These are phyloP conservation scores for Vulpes ferrilata DNA, from an alignment of 2,113 vertebrate species.

Conservation along the genomic window DNA sequence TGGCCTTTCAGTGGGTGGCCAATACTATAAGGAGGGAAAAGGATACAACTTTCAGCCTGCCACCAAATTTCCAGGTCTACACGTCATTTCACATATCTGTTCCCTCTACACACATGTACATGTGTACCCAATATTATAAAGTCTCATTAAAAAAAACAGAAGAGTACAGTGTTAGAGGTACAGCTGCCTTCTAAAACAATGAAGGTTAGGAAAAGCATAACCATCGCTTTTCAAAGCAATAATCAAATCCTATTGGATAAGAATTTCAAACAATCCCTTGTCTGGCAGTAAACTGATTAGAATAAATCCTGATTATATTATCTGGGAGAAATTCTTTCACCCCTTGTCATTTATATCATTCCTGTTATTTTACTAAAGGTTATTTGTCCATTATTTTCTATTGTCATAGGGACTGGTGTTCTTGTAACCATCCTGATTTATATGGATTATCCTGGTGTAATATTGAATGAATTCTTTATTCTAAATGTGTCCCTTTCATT, in stretches of 20 bases:
- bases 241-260: background rate
- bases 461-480: slow-evolving; percentile 21
- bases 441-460: background rate
- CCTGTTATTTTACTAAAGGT: background rate
- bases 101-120: background rate
- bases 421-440: background rate
- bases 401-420: background rate
- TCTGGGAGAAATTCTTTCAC: background rate
- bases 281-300: background rate
- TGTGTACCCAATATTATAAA: background rate
- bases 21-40: background rate
- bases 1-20: background rate
- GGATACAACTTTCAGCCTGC: background rate
- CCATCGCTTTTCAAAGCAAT: background rate
- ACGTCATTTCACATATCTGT: background rate
- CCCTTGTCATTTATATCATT: background rate
- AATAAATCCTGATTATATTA: background rate
- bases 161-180: slow-evolving; percentile 31
- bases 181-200: slow-evolving; percentile 81
- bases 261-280: background rate
- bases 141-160: background rate
- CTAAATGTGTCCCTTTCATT: background rate
- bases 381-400: background rate
- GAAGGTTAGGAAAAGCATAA: background rate
- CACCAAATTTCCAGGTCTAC: background rate